Conservation (phyloP, 2,113 vertebrate genomes). For the Sylvilagus bachmani region DNA sequence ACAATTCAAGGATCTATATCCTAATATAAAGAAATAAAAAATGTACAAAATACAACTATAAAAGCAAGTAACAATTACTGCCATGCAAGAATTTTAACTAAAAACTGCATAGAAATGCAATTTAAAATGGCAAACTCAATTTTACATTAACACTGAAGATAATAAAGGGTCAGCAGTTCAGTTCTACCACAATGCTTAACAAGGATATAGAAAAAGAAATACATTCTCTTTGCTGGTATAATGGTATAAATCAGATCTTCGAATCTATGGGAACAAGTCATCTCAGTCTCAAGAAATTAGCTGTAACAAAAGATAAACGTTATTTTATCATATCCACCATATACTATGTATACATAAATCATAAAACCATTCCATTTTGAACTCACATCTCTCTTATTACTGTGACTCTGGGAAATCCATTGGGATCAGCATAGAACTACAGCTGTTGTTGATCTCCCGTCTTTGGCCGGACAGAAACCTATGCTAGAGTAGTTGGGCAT, state of each 20-base stretch:
- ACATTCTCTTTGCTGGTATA: conserved; percentile 91
- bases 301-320: conserved; percentile 85
- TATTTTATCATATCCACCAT: neutral
- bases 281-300: conserved; percentile 89
- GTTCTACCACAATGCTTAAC: conserved; percentile 81
- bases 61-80: conserved; percentile 86
- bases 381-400: neutral
- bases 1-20: conserved; percentile 77
- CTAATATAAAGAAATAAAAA: conserved; percentile 85
- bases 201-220: conserved; percentile 83
- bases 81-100: conserved; percentile 89
- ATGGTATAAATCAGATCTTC: conserved; percentile 89
- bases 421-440: neutral
- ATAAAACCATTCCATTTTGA: neutral
- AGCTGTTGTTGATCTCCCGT: neutral
- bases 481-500: neutral
- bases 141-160: conserved; percentile 85
- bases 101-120: conserved; percentile 87
- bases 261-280: conserved; percentile 82
- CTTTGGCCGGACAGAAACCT: neutral
- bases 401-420: neutral
- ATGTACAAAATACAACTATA: conserved; percentile 89
- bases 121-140: conserved; percentile 84
- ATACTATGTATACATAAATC: neutral
- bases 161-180: conserved; percentile 82